Conservation (phyloP, 2,888 invertebrate species). For the Drosophila mercatorum region DNA sequence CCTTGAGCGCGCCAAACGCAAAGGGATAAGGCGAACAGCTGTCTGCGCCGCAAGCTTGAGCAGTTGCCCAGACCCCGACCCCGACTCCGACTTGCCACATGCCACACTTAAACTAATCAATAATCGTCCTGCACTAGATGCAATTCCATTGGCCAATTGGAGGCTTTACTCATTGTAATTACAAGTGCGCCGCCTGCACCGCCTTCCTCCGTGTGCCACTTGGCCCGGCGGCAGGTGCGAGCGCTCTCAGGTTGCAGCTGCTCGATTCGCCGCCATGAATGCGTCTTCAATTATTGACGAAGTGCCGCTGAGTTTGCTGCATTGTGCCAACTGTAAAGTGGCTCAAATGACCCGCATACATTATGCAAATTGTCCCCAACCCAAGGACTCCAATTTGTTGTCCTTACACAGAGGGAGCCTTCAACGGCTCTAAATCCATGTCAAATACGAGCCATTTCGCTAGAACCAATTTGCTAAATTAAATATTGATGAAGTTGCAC, state of each 20-base stretch:
- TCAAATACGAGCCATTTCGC: not conserved
- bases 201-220: not conserved
- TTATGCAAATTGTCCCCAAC: constrained; percentile 18
- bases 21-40: constrained; percentile 61
- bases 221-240: constrained; percentile 3
- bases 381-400: not conserved
- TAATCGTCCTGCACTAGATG: constrained; percentile 56
- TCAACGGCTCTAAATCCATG: not conserved
- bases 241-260: constrained; percentile 25
- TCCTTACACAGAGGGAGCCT: not conserved
- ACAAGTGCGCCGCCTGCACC: not conserved
- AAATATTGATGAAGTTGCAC: not conserved
- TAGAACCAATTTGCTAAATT: not conserved
- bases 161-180: constrained; percentile 32
- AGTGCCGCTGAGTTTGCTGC: constrained; percentile 12
- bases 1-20: constrained; percentile 45
- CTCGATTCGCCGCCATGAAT: constrained; percentile 3
- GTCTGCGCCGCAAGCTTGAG: constrained; percentile 29
- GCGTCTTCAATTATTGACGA: constrained; percentile 49
- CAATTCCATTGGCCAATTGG: constrained; percentile 49
- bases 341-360: constrained; percentile 2
- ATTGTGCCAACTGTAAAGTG: not conserved
- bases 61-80: constrained; percentile 15
- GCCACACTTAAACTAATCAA: constrained; percentile 60
- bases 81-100: constrained; percentile 50